These are phyloP conservation scores for Gambelia wislizenii DNA, from an alignment of 2,797 vertebrate genomes.

Conservation along the genomic window DNA sequence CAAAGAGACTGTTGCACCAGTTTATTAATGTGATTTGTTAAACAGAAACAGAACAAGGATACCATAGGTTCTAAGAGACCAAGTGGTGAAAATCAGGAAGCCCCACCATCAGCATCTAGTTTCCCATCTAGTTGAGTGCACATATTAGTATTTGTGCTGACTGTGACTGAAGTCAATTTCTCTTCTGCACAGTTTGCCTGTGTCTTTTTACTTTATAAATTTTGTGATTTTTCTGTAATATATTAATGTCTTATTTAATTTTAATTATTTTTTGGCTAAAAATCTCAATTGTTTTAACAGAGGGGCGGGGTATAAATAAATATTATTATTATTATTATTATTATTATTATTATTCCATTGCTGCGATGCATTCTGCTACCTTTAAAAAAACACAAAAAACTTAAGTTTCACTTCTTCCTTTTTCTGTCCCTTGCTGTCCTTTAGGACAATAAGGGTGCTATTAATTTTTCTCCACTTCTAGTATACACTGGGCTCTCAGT, in stretches of 20 bases:
- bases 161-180: background rate
- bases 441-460: background rate
- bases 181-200: background rate
- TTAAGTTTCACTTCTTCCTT: background rate
- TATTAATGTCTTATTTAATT: background rate
- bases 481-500: too few species aligned
- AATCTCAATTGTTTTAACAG: too few species aligned
- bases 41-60: background rate
- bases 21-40: constrained; percentile 33
- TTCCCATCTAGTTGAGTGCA: background rate
- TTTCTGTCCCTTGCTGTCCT: background rate
- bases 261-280: background rate
- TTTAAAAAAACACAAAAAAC: background rate
- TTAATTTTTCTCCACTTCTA: background rate
- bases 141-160: background rate
- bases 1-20: background rate
- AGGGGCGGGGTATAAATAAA: too few species aligned
- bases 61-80: background rate
- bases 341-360: too few species aligned
- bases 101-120: background rate
- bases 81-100: background rate
- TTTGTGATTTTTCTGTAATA: background rate
- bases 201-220: background rate
- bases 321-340: too few species aligned
- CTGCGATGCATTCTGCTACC: background rate